These are phyloP conservation scores for Lacerta bilineata DNA, from an alignment of 2,797 vertebrate genomes.

Conservation along the genomic window DNA sequence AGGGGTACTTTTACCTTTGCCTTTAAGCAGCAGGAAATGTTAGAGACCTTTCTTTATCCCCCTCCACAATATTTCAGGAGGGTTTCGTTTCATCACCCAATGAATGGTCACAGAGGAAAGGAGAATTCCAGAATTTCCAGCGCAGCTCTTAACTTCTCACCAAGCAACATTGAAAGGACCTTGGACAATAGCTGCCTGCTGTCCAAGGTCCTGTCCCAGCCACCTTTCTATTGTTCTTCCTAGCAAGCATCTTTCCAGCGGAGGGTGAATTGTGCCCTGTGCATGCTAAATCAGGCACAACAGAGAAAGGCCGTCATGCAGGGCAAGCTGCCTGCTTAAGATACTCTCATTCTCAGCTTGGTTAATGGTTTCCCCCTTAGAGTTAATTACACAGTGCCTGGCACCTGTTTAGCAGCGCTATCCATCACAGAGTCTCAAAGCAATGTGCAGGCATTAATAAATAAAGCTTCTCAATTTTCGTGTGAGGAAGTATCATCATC, in stretches of 20 bases:
- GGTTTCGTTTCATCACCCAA: no score
- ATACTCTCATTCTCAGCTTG: background rate
- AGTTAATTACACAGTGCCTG: rapidly evolving
- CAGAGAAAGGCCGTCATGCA: background rate
- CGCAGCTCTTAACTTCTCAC: background rate
- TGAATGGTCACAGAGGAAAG: no score
- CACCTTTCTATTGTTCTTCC: background rate
- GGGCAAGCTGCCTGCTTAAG: background rate
- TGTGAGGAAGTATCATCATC: background rate
- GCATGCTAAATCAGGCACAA: background rate
- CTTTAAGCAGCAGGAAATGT: no score
- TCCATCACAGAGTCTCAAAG: constrained; percentile 16
- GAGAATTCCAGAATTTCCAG: background rate
- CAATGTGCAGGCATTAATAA: background rate
- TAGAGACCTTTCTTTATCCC: no score
- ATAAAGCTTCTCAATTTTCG: background rate
- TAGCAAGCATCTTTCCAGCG: background rate
- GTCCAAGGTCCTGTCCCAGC: rapidly evolving
- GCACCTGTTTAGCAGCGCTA: background rate
- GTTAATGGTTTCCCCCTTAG: constrained; percentile 10
- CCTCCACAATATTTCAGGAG: no score
- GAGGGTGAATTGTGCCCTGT: background rate
- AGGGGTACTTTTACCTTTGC: no score
- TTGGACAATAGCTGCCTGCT: constrained; percentile 30
- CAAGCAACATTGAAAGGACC: background rate